Evolutionary conservation across 2,797 vertebrate genomes (phyloP).

Genomic region (Cryptoblepharus egeriae): DNA sequence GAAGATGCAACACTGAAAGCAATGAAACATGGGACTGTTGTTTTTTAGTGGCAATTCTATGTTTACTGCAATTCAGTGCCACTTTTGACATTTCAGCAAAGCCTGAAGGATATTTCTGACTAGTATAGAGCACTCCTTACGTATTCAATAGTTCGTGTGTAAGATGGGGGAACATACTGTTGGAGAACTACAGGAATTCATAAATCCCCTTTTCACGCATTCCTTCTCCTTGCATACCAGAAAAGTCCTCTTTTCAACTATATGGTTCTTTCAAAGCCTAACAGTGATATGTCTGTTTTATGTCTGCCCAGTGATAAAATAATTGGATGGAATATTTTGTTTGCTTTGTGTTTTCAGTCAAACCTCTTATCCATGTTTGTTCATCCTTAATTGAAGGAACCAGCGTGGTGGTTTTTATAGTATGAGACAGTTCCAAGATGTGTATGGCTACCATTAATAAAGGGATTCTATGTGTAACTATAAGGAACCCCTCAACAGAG

Average conservation of each 20-base stretch:
- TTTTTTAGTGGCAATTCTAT: not conserved
- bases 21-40: not conserved
- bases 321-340: not conserved
- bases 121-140: not conserved
- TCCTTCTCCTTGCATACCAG: accelerated
- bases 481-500: not conserved
- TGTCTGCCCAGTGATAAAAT: not conserved
- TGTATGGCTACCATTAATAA: not conserved
- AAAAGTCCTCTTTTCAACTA: not conserved
- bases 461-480: not conserved
- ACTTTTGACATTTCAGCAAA: not conserved
- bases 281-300: not conserved
- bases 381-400: constrained; percentile 18
- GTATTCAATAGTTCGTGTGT: not conserved
- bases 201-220: not conserved
- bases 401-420: not conserved
- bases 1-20: not conserved
- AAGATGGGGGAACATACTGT: not conserved
- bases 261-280: not conserved
- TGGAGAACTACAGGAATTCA: not conserved
- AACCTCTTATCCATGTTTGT: not conserved
- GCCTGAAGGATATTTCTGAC: not conserved
- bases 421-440: not conserved
- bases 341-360: constrained; percentile 15
- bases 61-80: not conserved